Evolutionary conservation across 1,140 invertebrate species (phyloP).

Genomic region (Epicauta chinensis): DNA sequence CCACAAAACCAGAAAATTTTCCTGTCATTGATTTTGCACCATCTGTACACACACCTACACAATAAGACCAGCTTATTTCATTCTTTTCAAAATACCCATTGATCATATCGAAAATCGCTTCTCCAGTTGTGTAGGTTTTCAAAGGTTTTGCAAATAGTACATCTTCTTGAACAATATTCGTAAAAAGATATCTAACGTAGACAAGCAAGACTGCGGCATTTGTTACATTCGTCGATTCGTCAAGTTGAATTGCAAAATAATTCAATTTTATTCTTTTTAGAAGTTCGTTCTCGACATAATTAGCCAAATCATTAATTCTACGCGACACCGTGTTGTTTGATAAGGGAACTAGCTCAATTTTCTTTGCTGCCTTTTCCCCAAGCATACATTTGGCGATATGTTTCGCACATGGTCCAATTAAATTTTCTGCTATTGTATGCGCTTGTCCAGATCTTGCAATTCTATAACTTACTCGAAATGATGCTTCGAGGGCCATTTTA

Average conservation of each 20-base stretch:
- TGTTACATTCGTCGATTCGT: neutral
- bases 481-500: slow-evolving; percentile 17
- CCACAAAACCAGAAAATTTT: slow-evolving; percentile 28
- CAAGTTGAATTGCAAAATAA: neutral
- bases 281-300: too few species aligned
- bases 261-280: too few species aligned
- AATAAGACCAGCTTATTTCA: slow-evolving; percentile 27
- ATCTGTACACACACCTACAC: slow-evolving; percentile 39
- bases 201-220: neutral
- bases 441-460: slow-evolving; percentile 17
- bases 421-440: slow-evolving; percentile 17
- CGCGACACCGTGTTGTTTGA: too few species aligned
- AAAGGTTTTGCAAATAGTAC: neutral
- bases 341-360: slow-evolving; percentile 10
- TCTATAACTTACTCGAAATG: slow-evolving; percentile 17
- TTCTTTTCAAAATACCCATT: slow-evolving; percentile 27
- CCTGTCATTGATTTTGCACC: slow-evolving; percentile 37
- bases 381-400: slow-evolving; percentile 18
- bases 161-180: neutral
- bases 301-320: too few species aligned
- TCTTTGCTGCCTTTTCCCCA: slow-evolving; percentile 19
- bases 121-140: slow-evolving; percentile 21
- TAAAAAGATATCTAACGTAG: too few species aligned
- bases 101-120: slow-evolving; percentile 26
- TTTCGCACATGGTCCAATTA: slow-evolving; percentile 16